Percentiles rank a stretch among this genome's conserved stretches.
phyloP scores from a whole-genome alignment of 2,113 vertebrate genomes.

The Sinosuthora webbiana region DNA sequence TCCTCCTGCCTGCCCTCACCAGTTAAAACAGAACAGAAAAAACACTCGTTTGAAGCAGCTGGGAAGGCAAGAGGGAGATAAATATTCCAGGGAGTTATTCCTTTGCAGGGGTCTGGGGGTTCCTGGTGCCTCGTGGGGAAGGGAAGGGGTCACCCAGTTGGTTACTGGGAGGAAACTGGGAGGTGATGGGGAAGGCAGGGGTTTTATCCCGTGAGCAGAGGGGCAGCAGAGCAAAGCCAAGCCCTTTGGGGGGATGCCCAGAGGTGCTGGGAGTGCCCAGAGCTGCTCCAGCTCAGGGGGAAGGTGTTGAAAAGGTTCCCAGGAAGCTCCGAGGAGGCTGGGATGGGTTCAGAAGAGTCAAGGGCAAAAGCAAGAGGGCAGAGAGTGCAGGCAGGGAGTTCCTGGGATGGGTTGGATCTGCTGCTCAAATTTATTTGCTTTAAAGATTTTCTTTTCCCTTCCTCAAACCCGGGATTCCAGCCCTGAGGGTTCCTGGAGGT shows the following conservation, averaged over 20 bases:
- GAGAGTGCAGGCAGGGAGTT: neutral
- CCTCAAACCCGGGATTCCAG: neutral
- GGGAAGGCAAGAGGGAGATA: neutral
- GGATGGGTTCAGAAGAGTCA: neutral
- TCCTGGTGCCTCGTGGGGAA: neutral
- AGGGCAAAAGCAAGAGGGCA: neutral
- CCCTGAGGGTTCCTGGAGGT: neutral
- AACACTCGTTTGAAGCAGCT: neutral
- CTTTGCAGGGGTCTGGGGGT: neutral
- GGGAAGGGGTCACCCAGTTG: neutral
- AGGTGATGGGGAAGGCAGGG: neutral
- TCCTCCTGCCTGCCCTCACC: neutral
- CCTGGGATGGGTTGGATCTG: neutral
- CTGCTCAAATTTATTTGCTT: rapidly evolving
- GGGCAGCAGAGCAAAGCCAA: neutral
- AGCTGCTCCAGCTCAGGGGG: neutral
- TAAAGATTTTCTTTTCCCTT: rapidly evolving
- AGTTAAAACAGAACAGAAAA: neutral
- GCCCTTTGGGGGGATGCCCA: neutral
- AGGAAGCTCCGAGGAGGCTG: neutral
- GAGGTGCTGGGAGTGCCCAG: neutral
- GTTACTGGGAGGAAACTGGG: neutral
- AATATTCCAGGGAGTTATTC: neutral
- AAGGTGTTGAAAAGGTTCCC: conserved; percentile 8
- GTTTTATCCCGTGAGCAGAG: neutral